Conservation (phyloP, 2,888 invertebrate genomes). For the Podotricha telesiphe region DNA sequence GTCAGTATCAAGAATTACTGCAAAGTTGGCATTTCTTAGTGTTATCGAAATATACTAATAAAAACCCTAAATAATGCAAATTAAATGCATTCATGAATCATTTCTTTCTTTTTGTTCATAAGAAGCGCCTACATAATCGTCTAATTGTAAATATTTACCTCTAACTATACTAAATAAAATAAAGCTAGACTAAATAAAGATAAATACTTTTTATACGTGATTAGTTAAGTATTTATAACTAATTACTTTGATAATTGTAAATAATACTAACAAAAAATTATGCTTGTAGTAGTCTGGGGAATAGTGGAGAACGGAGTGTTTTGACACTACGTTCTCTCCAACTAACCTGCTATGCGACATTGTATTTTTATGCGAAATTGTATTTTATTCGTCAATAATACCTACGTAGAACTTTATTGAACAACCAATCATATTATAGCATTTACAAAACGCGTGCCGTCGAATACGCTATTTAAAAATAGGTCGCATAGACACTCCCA, state of each 20-base stretch:
- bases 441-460: constrained; percentile 68
- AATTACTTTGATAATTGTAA: not conserved
- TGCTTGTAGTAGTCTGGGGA: too few species aligned
- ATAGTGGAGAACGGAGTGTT: too few species aligned
- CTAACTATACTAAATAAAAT: not conserved
- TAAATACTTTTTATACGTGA: not conserved
- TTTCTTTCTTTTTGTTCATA: not conserved
- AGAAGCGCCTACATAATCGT: too few species aligned
- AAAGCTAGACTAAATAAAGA: too few species aligned
- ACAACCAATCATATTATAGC: constrained; percentile 64
- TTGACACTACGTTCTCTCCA: too few species aligned
- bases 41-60: not conserved
- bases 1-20: not conserved
- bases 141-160: not conserved
- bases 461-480: constrained; percentile 72
- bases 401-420: not conserved
- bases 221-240: not conserved
- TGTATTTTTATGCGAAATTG: too few species aligned
- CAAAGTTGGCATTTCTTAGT: constrained; percentile 7
- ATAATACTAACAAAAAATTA: not conserved
- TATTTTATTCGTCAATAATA: not conserved
- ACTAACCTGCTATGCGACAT: too few species aligned
- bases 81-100: not conserved
- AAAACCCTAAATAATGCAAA: not conserved
- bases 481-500: constrained; percentile 71